phyloP scores from a whole-genome alignment of 2,888 invertebrate species.

The Pyrgus malvae region DNA sequence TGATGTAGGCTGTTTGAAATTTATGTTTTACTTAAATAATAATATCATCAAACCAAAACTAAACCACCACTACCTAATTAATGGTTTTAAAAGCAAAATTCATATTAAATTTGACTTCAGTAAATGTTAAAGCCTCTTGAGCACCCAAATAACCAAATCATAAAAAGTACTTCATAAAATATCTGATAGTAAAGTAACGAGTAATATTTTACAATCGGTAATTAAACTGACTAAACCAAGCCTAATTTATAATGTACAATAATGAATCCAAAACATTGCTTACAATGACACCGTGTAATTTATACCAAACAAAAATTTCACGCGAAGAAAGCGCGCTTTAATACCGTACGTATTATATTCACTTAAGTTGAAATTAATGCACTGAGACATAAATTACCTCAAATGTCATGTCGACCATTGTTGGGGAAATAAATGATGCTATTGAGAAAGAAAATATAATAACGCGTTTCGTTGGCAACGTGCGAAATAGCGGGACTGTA shows the following conservation, averaged over 20 bases:
- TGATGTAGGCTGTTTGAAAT: too few species aligned
- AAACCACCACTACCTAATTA: too few species aligned
- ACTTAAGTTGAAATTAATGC: constrained; percentile 27
- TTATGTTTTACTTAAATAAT: too few species aligned
- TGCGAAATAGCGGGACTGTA: constrained; percentile 21
- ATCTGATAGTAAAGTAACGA: too few species aligned
- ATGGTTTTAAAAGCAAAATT: too few species aligned
- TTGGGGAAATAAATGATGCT: constrained; percentile 25
- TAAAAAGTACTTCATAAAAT: too few species aligned
- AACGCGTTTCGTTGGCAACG: constrained; percentile 7
- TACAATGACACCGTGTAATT: background rate
- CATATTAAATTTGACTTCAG: too few species aligned
- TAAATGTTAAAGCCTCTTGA: too few species aligned
- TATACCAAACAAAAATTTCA: constrained; percentile 12
- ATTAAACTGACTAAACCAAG: too few species aligned
- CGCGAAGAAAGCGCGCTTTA: constrained; percentile 13
- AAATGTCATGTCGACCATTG: constrained; percentile 25
- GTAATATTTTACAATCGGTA: too few species aligned
- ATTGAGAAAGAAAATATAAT: constrained; percentile 27
- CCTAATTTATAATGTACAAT: background rate
- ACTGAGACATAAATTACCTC: constrained; percentile 24
- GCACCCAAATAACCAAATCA: too few species aligned
- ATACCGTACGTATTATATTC: constrained; percentile 14
- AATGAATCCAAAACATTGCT: background rate
- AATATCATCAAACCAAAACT: too few species aligned